Evolutionary conservation across 2,113 vertebrate genomes (phyloP).

Genomic region (Montifringilla adamsi): DNA sequence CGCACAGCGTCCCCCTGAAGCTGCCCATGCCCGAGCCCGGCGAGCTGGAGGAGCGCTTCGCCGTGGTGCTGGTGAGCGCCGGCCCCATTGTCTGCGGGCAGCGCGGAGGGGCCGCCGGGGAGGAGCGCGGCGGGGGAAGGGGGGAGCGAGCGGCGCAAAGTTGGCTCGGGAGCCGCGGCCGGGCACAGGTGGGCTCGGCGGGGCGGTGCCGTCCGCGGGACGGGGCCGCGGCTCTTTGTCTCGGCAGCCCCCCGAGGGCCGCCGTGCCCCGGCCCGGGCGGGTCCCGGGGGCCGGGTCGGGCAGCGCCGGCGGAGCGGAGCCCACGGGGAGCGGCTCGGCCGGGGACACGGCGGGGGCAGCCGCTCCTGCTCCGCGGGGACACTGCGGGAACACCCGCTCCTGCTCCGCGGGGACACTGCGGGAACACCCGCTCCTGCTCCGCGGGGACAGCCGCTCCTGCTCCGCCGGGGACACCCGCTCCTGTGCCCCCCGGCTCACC

Average conservation of each 20-base stretch:
- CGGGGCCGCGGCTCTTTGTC: not conserved
- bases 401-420: no score
- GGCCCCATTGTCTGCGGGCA: not conserved
- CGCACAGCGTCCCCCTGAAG: constrained; percentile 87
- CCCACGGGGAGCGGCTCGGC: not conserved
- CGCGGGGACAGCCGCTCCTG: no score
- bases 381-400: not conserved
- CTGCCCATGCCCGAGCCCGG: constrained; percentile 92
- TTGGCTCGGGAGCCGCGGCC: not conserved
- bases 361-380: not conserved
- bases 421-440: not conserved
- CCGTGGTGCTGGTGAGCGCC: constrained; percentile 87
- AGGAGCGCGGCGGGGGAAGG: not conserved
- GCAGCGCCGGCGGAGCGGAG: not conserved
- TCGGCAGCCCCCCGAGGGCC: not conserved
- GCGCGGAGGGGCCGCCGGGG: not conserved
- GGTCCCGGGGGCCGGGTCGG: not conserved
- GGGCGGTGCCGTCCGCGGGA: not conserved
- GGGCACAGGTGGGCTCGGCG: constrained; percentile 1
- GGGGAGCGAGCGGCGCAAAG: not conserved
- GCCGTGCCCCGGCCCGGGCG: not conserved
- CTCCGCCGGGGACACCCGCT: not conserved
- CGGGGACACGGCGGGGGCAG: not conserved
- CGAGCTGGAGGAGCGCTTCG: constrained; percentile 93
- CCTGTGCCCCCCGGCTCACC: not conserved